These are phyloP conservation scores for Sander vitreus DNA, from an alignment of 2,113 vertebrate species.

Conservation along the genomic window DNA sequence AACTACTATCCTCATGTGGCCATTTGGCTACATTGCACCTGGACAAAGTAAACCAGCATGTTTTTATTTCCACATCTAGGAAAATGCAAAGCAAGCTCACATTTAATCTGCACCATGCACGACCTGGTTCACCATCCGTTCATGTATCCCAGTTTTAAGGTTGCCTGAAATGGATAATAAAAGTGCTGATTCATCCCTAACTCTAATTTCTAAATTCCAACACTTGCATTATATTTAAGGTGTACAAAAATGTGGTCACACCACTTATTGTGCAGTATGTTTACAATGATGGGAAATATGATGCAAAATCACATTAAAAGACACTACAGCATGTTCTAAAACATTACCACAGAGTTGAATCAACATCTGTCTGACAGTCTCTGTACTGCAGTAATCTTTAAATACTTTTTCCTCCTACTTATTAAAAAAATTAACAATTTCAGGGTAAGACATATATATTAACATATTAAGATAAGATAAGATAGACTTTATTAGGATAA, in stretches of 20 bases:
- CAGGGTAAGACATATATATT: not conserved
- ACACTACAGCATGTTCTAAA: not conserved
- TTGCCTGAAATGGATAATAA: not conserved
- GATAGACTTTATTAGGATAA: too few species aligned
- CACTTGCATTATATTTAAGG: not conserved
- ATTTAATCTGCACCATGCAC: not conserved
- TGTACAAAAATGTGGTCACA: not conserved
- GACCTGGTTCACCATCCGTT: not conserved
- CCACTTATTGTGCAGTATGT: not conserved
- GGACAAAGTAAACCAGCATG: not conserved
- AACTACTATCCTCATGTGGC: conserved; percentile 52
- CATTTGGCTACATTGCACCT: conserved; percentile 3
- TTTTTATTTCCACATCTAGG: not conserved
- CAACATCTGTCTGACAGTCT: not conserved
- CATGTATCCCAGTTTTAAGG: not conserved
- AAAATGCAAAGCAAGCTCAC: not conserved
- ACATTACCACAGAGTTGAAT: not conserved
- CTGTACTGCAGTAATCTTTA: not conserved
- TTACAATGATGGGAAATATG: not conserved
- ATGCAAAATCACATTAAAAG: not conserved
- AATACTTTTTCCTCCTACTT: not conserved
- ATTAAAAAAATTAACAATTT: not conserved
- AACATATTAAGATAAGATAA: not conserved
- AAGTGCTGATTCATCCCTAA: too few species aligned
- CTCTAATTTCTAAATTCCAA: not conserved